A percentile compares a stretch with the other conserved stretches of the same genome.
Conservation (phyloP, 1,140 invertebrate species). For the Onthophagus taurus region DNA sequence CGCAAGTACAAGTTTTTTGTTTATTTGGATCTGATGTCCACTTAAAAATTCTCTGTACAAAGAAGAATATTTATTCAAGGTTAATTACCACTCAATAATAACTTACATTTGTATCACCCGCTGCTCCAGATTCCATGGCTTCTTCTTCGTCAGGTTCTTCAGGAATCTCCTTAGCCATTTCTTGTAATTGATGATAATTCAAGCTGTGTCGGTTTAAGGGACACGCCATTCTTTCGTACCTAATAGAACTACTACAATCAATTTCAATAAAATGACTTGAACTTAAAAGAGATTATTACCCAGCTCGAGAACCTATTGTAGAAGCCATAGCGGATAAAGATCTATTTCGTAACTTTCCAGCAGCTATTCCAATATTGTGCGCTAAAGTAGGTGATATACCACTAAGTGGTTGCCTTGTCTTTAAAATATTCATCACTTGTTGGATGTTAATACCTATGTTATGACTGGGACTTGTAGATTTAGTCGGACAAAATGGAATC, state of each 20-base stretch:
- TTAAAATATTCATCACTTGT: conserved; percentile 44
- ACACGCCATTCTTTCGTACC: conserved; percentile 23
- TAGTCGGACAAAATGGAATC: conserved; percentile 47
- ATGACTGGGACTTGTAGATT: conserved; percentile 43
- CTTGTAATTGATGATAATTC: conserved; percentile 31
- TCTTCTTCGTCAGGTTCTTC: conserved; percentile 17
- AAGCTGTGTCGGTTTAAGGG: conserved; percentile 25
- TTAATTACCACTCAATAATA: too few species aligned
- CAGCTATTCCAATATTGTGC: conserved; percentile 35
- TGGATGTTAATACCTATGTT: conserved; percentile 50
- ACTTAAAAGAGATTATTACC: conserved; percentile 1
- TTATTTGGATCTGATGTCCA: conserved; percentile 26
- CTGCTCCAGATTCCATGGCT: background rate
- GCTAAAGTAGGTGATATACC: conserved; percentile 34
- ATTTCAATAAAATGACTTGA: background rate
- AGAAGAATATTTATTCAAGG: too few species aligned
- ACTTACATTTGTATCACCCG: conserved; percentile 7
- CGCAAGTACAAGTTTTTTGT: conserved; percentile 29
- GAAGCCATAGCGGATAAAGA: conserved; percentile 29
- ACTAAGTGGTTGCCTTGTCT: conserved; percentile 36
- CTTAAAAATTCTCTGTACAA: too few species aligned
- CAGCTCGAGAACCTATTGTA: conserved; percentile 25
- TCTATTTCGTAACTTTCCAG: conserved; percentile 27
- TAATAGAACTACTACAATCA: conserved; percentile 6
- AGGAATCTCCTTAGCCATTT: conserved; percentile 31